These are phyloP conservation scores for Oncopodura yosiiana DNA, from an alignment of 1,140 invertebrate species.

Conservation along the genomic window DNA sequence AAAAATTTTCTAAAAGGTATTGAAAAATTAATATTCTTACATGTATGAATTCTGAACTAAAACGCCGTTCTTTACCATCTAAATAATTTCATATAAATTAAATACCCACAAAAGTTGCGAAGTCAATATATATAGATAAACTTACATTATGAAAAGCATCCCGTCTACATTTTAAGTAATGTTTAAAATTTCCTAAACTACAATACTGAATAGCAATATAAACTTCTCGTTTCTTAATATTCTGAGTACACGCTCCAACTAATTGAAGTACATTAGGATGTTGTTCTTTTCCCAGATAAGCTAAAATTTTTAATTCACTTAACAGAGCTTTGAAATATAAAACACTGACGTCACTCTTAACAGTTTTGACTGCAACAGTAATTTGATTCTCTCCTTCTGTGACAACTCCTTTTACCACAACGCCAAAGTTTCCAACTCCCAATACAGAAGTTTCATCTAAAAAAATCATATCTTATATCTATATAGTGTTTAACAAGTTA, in stretches of 20 bases:
- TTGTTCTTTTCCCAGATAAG: conserved; percentile 14
- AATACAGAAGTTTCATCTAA: conserved; percentile 19
- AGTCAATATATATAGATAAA: too few relatives aligned
- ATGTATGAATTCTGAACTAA: background rate
- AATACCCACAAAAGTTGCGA: background rate
- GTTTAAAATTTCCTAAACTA: conserved; percentile 17
- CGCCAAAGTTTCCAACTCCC: conserved; percentile 8
- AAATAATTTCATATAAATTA: background rate
- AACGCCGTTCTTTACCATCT: too few relatives aligned
- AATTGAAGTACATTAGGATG: conserved; percentile 18
- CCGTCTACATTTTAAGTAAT: conserved; percentile 14
- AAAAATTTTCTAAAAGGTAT: background rate
- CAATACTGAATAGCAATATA: conserved; percentile 17
- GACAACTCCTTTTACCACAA: conserved; percentile 5
- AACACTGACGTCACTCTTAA: conserved; percentile 14
- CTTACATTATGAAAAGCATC: too few relatives aligned
- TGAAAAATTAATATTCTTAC: background rate
- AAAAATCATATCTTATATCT: background rate
- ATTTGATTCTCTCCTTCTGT: background rate
- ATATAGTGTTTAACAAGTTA: background rate
- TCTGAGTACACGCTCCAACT: conserved; percentile 22
- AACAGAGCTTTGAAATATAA: conserved; percentile 23
- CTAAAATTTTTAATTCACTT: conserved; percentile 24
- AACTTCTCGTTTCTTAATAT: conserved; percentile 20
- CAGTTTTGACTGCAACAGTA: conserved; percentile 15